These are phyloP conservation scores for Neotoma lepida DNA, from an alignment of 2,113 vertebrate species.

Conservation along the genomic window DNA sequence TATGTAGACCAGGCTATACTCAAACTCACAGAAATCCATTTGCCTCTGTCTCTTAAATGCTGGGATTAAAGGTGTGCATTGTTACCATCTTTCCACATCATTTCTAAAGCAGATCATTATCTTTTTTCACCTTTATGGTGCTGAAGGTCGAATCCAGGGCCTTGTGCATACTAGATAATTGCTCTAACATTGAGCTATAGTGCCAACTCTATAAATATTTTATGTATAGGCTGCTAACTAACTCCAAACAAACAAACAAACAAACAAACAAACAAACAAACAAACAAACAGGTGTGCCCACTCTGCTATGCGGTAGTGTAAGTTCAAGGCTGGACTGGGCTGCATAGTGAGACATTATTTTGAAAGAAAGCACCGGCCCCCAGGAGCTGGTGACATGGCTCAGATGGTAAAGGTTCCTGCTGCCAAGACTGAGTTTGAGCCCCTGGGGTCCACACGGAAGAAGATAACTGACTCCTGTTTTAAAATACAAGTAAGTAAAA, in stretches of 20 bases:
- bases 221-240: neutral
- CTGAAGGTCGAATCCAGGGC: neutral
- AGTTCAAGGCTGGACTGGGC: neutral
- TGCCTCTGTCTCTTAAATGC: neutral
- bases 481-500: neutral
- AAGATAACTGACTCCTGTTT: neutral
- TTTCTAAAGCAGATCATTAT: neutral
- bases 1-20: neutral
- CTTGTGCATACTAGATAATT: neutral
- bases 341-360: neutral
- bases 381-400: too few species aligned
- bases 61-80: neutral
- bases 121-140: neutral
- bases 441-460: neutral
- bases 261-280: neutral
- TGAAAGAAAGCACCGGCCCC: neutral
- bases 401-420: neutral
- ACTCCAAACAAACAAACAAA: neutral
- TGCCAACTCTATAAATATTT: neutral
- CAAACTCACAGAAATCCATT: neutral
- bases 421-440: neutral
- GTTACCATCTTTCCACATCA: neutral
- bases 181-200: neutral
- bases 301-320: neutral
- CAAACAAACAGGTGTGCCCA: neutral